A percentile compares a stretch with the other conserved stretches of the same genome.
phyloP scores from a whole-genome alignment of 1,140 invertebrate genomes.

The Megathymus violae region DNA sequence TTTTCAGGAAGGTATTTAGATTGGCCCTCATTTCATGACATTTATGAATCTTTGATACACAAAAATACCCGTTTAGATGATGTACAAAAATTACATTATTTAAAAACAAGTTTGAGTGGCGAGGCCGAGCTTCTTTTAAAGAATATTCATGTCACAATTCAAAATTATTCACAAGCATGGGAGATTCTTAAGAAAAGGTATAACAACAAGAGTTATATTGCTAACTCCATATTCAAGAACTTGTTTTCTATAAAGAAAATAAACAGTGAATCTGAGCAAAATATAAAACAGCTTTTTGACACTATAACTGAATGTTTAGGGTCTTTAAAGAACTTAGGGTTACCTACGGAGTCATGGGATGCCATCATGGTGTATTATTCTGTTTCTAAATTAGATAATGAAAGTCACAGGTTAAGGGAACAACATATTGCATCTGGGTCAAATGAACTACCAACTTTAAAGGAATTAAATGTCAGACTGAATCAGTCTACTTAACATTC shows the following conservation, averaged over 20 bases:
- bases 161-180: conserved; percentile 33
- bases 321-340: conserved; percentile 27
- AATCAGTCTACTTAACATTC: too few species aligned
- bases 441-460: too few species aligned
- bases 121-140: conserved; percentile 24
- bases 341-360: conserved; percentile 36
- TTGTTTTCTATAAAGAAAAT: conserved; percentile 30
- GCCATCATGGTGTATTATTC: conserved; percentile 33
- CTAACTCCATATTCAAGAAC: conserved; percentile 29
- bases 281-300: conserved; percentile 30
- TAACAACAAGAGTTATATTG: conserved; percentile 33
- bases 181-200: conserved; percentile 26
- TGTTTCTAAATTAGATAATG: conserved; percentile 33
- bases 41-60: conserved; percentile 27
- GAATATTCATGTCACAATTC: conserved; percentile 16
- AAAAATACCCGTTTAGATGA: conserved; percentile 23
- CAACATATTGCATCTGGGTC: too few species aligned
- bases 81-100: conserved; percentile 33
- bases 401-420: conserved; percentile 29
- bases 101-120: conserved; percentile 13
- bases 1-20: conserved; percentile 19
- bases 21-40: conserved; percentile 17
- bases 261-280: conserved; percentile 19
- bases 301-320: conserved; percentile 29
- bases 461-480: too few species aligned